Conservation (phyloP, 2,797 vertebrate species). For the Anomalospiza imberbis region DNA sequence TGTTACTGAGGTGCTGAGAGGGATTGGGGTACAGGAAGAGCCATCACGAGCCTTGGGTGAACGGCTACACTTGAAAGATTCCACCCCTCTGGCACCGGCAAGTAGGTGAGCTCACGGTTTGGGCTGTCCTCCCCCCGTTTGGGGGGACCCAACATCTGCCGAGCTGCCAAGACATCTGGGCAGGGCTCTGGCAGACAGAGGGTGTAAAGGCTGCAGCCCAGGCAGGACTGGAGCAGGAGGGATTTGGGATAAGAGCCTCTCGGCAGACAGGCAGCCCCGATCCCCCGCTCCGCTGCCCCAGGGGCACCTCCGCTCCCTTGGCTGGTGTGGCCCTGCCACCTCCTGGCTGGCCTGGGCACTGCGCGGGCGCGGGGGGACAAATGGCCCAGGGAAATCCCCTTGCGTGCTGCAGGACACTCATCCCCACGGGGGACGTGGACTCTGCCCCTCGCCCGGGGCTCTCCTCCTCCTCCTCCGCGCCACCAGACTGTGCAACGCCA, state of each 20-base stretch:
- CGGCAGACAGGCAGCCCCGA: too few species aligned
- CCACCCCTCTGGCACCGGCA: background rate
- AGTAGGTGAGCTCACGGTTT: background rate
- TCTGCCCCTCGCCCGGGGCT: background rate
- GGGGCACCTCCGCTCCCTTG: background rate
- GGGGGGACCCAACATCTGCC: background rate
- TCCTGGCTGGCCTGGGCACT: constrained; percentile 29
- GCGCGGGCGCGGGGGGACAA: background rate
- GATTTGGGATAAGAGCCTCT: background rate
- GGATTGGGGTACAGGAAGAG: background rate
- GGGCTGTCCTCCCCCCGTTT: background rate
- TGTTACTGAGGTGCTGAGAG: too few species aligned
- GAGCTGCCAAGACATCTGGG: background rate
- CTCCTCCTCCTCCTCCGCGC: background rate
- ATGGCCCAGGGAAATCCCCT: background rate
- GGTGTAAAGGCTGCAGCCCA: background rate
- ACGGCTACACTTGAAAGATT: background rate
- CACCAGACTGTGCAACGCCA: fast-evolving
- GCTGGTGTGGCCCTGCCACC: constrained; percentile 31
- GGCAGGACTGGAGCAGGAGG: background rate
- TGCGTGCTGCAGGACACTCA: background rate
- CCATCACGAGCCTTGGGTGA: background rate
- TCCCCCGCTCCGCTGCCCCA: too few species aligned
- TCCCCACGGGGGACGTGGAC: too few species aligned
- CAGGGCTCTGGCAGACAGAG: background rate